Base-by-base conservation (phyloP, 2,888 invertebrate species). In the Taenaris catops region DNA sequence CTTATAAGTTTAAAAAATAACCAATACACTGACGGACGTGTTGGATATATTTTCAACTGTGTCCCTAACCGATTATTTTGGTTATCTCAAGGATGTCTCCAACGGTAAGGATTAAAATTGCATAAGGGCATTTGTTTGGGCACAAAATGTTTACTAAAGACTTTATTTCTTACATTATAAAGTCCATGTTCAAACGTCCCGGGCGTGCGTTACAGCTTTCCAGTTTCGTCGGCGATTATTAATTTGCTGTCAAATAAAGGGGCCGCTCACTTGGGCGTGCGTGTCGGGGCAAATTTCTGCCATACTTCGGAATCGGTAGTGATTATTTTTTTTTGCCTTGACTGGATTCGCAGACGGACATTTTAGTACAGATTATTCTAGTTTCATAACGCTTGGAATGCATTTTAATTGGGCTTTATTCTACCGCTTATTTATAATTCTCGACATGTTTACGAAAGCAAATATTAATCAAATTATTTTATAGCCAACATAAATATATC, bases 191-290 rank as follows among this genome's bases (percentile, higher is more conserved):
- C 53, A 60, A 59, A 62, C 60, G 68, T 58, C 53, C 55, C 48
- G 48, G 55, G 50, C 53, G 62, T 53, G 59, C 55, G 69, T 73
- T 83, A 63, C 53, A 75, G 60, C 76, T 68, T 79, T 83, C 58
- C 67, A 63, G 67, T 76, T 58, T 55, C 58, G 63, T 53, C 54
- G 57, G 63, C 60, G 68, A 72, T 83, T 84, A 86, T 86, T 86
- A 84, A 84, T 84, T 86, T 83, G 81, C 86, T 84, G 86, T 86
- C 84, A 86, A 84, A 84, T 86, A 84, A 84, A 83, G 81, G 84
- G 86, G 38, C 84, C 83, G 84, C 83, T 78, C 76, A 68, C 78
- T 79, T 79, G 81, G 83, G 84, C 83, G 84, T 84, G 83, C 83
- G 84, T 83, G 84, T 76, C 75, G 73, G 78, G 72, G 81, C 81